phyloP scores from a whole-genome alignment of 2,113 vertebrate genomes.

The Ariopsis seemanni region DNA sequence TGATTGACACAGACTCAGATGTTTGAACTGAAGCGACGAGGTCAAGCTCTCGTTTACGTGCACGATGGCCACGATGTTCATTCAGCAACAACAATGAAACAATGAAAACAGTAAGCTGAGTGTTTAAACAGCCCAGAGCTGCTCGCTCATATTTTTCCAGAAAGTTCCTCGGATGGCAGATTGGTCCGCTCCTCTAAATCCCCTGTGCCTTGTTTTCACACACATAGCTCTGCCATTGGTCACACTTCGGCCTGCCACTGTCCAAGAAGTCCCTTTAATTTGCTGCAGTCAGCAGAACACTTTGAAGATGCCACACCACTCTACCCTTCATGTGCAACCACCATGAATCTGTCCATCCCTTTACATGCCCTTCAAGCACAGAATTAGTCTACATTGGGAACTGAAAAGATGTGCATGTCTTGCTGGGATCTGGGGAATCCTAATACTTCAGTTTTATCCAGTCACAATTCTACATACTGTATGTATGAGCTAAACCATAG shows the following conservation, averaged over 20 bases:
- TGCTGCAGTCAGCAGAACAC: conserved; percentile 50
- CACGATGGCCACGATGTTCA: neutral
- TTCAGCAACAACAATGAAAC: neutral
- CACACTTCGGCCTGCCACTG: conserved; percentile 35
- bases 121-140: neutral
- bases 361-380: conserved; percentile 26
- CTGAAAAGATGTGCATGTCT: neutral
- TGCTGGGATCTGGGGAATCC: neutral
- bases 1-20: conserved; percentile 56
- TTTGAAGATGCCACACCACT: conserved; percentile 49
- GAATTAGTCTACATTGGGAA: conserved; percentile 21
- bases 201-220: conserved; percentile 24
- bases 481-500: neutral
- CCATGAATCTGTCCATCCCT: conserved; percentile 40
- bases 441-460: neutral
- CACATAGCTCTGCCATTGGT: conserved; percentile 45
- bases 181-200: conserved; percentile 22
- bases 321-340: conserved; percentile 28
- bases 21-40: conserved; percentile 36
- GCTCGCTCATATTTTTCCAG: neutral
- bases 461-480: neutral
- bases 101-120: neutral
- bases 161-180: neutral
- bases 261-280: conserved; percentile 51
- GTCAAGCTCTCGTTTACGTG: conserved; percentile 34